phyloP scores from a whole-genome alignment of 2,888 invertebrate species.

The Smittia sp. region DNA sequence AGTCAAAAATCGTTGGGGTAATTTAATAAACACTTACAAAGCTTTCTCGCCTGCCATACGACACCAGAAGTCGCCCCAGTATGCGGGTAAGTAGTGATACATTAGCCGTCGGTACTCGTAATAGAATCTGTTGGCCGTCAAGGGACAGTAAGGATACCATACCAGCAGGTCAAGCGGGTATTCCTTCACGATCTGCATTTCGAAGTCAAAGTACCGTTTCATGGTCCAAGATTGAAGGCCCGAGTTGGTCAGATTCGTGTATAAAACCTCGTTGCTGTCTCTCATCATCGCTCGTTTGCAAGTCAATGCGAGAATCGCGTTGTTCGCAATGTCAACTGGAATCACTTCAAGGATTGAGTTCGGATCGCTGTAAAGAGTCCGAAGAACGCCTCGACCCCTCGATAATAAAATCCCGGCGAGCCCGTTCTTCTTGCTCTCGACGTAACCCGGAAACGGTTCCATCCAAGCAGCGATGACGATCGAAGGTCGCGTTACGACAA shows the following conservation, averaged over 20 bases:
- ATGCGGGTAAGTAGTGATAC: slow-evolving; percentile 74
- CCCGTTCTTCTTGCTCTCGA: slow-evolving; percentile 83
- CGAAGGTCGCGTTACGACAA: slow-evolving; percentile 85
- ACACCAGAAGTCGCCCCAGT: slow-evolving; percentile 68
- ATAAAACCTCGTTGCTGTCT: slow-evolving; percentile 41
- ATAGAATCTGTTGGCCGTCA: slow-evolving; percentile 64
- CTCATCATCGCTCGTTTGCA: slow-evolving; percentile 57
- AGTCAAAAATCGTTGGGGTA: not conserved
- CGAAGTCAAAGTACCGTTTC: slow-evolving; percentile 44
- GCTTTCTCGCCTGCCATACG: slow-evolving; percentile 68
- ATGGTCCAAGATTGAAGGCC: slow-evolving; percentile 14
- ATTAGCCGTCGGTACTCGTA: slow-evolving; percentile 68
- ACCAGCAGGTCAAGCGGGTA: slow-evolving; percentile 74
- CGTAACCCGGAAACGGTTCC: slow-evolving; percentile 84
- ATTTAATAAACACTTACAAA: slow-evolving; percentile 48
- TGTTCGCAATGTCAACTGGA: slow-evolving; percentile 77
- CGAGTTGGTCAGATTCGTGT: not conserved
- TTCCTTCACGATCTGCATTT: slow-evolving; percentile 60
- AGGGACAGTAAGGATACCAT: slow-evolving; percentile 76
- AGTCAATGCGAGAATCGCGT: slow-evolving; percentile 73
- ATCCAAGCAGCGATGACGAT: slow-evolving; percentile 79
- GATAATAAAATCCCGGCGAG: slow-evolving; percentile 80
- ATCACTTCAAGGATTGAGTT: slow-evolving; percentile 65
- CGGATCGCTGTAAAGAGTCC: slow-evolving; percentile 72
- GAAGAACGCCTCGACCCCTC: slow-evolving; percentile 79